These are phyloP conservation scores for Pristionchus arcanus DNA, from an alignment of 2,888 invertebrate species.

Conservation along the genomic window DNA sequence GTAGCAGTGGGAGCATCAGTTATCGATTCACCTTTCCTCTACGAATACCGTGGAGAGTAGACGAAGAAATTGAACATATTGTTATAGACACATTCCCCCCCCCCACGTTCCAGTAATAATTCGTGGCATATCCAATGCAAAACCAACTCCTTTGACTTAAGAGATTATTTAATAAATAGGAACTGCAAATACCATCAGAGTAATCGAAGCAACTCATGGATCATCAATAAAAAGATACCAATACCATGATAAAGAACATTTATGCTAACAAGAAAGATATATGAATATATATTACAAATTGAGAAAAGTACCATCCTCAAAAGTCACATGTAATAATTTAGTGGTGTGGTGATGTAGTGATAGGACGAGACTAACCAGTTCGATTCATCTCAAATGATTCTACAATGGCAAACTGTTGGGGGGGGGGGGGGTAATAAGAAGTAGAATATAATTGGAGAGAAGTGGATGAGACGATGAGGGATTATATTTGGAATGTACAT, in stretches of 20 bases:
- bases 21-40: constrained; percentile 74
- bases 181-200: constrained; percentile 36
- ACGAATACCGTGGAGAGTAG: constrained; percentile 60
- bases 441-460: background rate
- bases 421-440: background rate
- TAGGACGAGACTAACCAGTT: constrained; percentile 16
- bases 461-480: background rate
- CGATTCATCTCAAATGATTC: constrained; percentile 29
- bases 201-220: constrained; percentile 39
- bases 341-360: constrained; percentile 23
- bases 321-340: background rate
- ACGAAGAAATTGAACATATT: constrained; percentile 20
- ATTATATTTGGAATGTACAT: constrained; percentile 15
- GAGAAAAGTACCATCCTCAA: constrained; percentile 21
- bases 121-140: constrained; percentile 28
- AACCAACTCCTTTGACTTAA: background rate
- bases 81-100: constrained; percentile 29
- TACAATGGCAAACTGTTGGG: constrained; percentile 26
- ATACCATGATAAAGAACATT: constrained; percentile 22
- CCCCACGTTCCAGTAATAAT: constrained; percentile 41
- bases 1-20: constrained; percentile 76
- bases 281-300: constrained; percentile 38
- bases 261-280: constrained; percentile 13
- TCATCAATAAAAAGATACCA: constrained; percentile 9
- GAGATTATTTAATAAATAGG: background rate